Conservation (phyloP, 2,888 invertebrate species). For the Trissolcus japonicus region DNA sequence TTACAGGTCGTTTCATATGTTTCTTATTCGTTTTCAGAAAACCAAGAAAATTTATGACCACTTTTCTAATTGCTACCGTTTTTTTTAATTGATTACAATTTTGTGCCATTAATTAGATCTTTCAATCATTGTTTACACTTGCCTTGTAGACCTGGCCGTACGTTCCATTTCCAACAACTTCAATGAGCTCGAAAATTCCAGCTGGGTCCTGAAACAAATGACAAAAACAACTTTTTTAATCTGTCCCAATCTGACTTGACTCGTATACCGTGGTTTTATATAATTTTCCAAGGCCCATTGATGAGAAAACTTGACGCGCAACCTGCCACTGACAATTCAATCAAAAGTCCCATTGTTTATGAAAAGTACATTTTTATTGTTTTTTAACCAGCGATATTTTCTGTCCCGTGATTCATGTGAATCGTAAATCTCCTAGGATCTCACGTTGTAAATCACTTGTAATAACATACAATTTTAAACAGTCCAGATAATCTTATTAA, state of each 20-base stretch:
- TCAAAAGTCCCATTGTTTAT: too few relatives aligned
- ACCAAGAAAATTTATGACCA: too few relatives aligned
- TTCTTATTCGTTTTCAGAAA: too few relatives aligned
- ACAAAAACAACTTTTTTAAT: constrained; percentile 19
- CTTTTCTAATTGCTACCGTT: too few relatives aligned
- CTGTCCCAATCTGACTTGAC: neutral
- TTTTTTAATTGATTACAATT: too few relatives aligned
- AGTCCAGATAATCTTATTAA: constrained; percentile 32
- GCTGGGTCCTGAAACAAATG: constrained; percentile 93
- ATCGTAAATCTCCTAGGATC: constrained; percentile 24
- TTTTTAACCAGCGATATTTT: constrained; percentile 5
- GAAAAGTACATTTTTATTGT: too few relatives aligned
- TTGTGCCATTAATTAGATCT: too few relatives aligned
- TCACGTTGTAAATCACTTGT: constrained; percentile 20
- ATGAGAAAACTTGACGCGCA: too few relatives aligned
- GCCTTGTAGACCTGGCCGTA: constrained; percentile 99
- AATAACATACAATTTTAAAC: constrained; percentile 26
- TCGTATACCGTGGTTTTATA: too few relatives aligned
- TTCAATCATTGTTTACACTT: constrained; percentile 65
- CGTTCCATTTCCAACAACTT: constrained; percentile 99
- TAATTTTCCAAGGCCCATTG: too few relatives aligned
- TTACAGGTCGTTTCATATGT: too few relatives aligned
- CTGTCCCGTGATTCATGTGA: constrained; percentile 15
- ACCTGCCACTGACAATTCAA: too few relatives aligned
- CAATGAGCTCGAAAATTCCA: constrained; percentile 99